phyloP scores from a whole-genome alignment of 1,140 invertebrate species.

The Drosophila navojoa region DNA sequence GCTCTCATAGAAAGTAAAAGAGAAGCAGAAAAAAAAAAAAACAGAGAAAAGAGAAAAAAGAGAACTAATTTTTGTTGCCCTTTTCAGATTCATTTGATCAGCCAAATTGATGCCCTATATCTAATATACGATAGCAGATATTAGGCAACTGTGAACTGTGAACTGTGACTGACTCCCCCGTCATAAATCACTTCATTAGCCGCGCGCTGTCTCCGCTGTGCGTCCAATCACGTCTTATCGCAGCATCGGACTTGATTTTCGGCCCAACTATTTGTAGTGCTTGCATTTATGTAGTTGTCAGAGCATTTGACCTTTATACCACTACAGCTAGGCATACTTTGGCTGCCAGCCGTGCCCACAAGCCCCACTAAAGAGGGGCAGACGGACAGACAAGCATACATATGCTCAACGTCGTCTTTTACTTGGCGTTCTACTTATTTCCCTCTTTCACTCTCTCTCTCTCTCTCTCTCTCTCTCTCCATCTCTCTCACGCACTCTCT shows the following conservation, averaged over 20 bases:
- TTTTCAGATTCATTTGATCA: too few species aligned
- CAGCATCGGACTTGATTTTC: conserved; percentile 1
- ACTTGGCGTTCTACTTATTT: conserved; percentile 7
- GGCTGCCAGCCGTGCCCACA: not conserved
- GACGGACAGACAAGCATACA: not conserved
- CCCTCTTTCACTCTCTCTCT: not conserved
- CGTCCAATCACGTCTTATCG: not conserved
- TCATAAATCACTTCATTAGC: too few species aligned
- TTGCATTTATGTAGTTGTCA: conserved; percentile 5
- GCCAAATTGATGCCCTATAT: too few species aligned
- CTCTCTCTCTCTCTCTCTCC: not conserved
- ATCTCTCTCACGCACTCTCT: too few species aligned
- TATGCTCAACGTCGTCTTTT: conserved; percentile 17
- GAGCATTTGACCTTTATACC: conserved; percentile 2
- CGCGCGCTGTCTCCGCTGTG: too few species aligned
- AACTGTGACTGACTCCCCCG: too few species aligned
- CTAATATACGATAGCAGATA: too few species aligned
- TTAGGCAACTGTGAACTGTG: not conserved
- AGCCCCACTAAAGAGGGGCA: not conserved
- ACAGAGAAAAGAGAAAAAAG: too few species aligned
- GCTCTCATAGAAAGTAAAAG: too few species aligned
- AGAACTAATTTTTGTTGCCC: not conserved
- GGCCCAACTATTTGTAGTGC: not conserved
- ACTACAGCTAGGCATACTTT: not conserved
- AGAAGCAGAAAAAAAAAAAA: too few species aligned